phyloP scores from a whole-genome alignment of 2,113 vertebrate genomes.

The Vidua macroura region DNA sequence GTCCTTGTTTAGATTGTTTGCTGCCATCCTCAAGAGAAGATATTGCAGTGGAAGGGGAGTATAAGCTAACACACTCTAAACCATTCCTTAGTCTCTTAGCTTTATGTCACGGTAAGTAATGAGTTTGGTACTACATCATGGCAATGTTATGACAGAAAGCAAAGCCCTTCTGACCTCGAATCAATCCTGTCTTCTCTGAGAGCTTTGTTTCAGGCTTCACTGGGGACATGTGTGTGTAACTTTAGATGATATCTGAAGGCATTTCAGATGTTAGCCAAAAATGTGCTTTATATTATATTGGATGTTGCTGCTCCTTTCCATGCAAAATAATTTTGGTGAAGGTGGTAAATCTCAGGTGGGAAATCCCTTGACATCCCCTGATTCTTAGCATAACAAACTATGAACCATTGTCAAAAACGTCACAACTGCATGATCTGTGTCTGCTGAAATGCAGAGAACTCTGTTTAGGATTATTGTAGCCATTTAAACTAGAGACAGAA shows the following conservation, averaged over 20 bases:
- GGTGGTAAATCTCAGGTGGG: conserved; percentile 10
- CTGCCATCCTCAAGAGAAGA: conserved; percentile 55
- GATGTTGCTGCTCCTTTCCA: neutral
- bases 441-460: neutral
- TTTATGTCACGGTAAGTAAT: conserved; percentile 62
- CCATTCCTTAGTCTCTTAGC: conserved; percentile 50
- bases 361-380: neutral
- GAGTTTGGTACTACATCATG: conserved; percentile 66
- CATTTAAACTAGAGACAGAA: neutral
- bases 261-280: conserved; percentile 59
- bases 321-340: conserved; percentile 2
- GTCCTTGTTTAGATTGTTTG: conserved; percentile 63
- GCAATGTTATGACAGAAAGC: conserved; percentile 72
- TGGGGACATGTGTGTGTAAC: conserved; percentile 49
- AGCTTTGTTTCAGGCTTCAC: conserved; percentile 62
- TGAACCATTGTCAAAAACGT: neutral
- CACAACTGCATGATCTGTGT: neutral
- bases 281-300: conserved; percentile 46
- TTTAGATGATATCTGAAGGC: conserved; percentile 62
- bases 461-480: neutral
- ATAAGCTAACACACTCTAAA: conserved; percentile 52
- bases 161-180: conserved; percentile 52
- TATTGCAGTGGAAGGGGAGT: conserved; percentile 7
- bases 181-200: conserved; percentile 63
- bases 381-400: neutral